Conservation (phyloP, 2,888 invertebrate genomes). For the Nomada flava region DNA sequence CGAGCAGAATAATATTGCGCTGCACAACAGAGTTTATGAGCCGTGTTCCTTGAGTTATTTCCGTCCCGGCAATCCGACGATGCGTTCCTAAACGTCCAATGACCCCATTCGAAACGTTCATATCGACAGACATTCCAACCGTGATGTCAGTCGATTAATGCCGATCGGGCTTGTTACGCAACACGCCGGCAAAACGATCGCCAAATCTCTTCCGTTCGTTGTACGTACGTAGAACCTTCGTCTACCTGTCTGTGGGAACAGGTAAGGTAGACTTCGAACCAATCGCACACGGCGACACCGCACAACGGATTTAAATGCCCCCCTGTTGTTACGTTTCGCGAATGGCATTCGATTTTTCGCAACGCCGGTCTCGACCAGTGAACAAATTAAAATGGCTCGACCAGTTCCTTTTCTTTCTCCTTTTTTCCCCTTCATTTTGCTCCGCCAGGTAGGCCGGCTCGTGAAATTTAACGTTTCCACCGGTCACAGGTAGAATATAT, state of each 20-base stretch:
- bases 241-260: background rate
- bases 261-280: too few relatives aligned
- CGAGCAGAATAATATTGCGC: conserved; percentile 63
- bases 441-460: too few relatives aligned
- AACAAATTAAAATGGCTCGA: background rate
- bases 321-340: background rate
- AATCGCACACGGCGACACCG: too few relatives aligned
- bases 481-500: conserved; percentile 5
- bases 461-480: background rate
- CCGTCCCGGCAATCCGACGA: conserved; percentile 76
- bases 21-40: conserved; percentile 74
- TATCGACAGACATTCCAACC: conserved; percentile 63
- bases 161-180: conserved; percentile 55
- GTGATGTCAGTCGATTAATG: conserved; percentile 63
- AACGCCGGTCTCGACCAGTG: background rate
- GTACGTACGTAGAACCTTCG: background rate
- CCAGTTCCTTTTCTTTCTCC: background rate
- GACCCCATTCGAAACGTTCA: conserved; percentile 73
- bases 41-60: conserved; percentile 78
- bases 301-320: too few relatives aligned
- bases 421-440: background rate
- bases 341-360: background rate
- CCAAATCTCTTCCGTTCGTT: background rate
- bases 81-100: conserved; percentile 79
- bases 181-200: background rate